phyloP scores from a whole-genome alignment of 2,888 invertebrate genomes.

The Gymnocheta viridis region DNA sequence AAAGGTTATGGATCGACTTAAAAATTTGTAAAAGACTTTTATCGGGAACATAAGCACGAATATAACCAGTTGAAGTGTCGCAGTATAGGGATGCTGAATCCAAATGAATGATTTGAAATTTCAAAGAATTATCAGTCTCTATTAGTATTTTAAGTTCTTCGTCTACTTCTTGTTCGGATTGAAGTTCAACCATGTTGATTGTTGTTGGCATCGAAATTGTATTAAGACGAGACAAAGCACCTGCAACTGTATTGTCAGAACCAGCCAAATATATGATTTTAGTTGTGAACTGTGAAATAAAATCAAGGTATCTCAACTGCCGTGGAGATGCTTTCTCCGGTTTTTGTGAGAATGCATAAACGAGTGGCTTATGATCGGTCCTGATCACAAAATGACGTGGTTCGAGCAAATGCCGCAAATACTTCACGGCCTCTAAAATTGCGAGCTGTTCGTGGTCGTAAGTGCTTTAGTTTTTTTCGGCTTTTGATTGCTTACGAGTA shows the following conservation, averaged over 20 bases:
- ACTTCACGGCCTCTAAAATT: slow-evolving; percentile 48
- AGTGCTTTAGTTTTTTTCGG: slow-evolving; percentile 43
- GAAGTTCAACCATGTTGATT: not conserved
- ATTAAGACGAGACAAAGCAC: slow-evolving; percentile 38
- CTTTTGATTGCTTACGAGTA: slow-evolving; percentile 74
- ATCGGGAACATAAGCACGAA: too few relatives aligned
- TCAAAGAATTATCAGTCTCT: too few relatives aligned
- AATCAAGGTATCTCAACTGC: too few relatives aligned
- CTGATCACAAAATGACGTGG: slow-evolving; percentile 64
- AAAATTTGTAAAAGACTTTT: too few relatives aligned
- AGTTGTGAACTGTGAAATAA: slow-evolving; percentile 44
- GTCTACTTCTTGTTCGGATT: not conserved
- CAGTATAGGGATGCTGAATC: too few relatives aligned
- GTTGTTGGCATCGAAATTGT: slow-evolving; percentile 29
- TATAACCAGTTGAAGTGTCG: too few relatives aligned
- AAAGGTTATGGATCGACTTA: too few relatives aligned
- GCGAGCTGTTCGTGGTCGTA: slow-evolving; percentile 66
- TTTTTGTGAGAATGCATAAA: too few relatives aligned
- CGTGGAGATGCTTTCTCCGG: too few relatives aligned
- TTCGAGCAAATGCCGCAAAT: slow-evolving; percentile 16
- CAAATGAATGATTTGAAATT: too few relatives aligned
- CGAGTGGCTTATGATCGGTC: slow-evolving; percentile 69
- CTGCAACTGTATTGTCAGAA: slow-evolving; percentile 41
- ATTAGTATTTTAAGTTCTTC: slow-evolving; percentile 17
- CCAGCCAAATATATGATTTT: slow-evolving; percentile 30